Evolutionary conservation across 2,888 invertebrate species (phyloP), one percentile per base, ranked within the genome.

Genomic region (Synanthedon vespiformis): DNA sequence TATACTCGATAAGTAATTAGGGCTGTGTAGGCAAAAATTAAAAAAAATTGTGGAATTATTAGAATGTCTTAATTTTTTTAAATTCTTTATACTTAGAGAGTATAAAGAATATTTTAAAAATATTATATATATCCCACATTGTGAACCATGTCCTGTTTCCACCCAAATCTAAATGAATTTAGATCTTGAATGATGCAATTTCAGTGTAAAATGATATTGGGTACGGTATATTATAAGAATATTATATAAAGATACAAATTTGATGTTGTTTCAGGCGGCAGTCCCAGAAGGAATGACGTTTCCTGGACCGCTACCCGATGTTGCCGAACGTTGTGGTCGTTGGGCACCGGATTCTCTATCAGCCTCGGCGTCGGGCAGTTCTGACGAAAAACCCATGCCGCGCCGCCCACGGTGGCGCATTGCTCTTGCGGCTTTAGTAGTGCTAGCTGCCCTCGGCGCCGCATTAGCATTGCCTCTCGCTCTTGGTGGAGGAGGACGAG

Each of bases 401-500:
- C 89, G 90, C 40, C 88, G 90, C 69, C 84, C 84, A 57, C 82
- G 85, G 59, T 88, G 88, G 87, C 83, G 87, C 57, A 84, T 90
- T 59, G 90, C 90, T 56, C 77, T 90, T 55, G 89, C 90, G 53
- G 89, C 90, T 56, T 87, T 90, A 60, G 88, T 89, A 55, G 88
- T 90, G 65, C 80, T 90, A 61, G 88, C 88, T 55, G 90, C 89
- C 54, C 80, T 91, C 54, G 89, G 89, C 57, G 89, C 89, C 56
- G 90, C 90, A 48, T 80, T 89, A 48, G 89, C 89, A 52, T 77
- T 90, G 59, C 90, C 90, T n/a, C 85, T 90, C 49, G 86, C 83
- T 34, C 79, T 86, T 40, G 84, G 84, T 51, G 81, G 84, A 48
- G 82, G 83, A 48, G 84, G 87, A 47, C 80, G 88, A 49, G 86